Percentiles rank a stretch among this genome's conserved stretches.
Evolutionary conservation across 2,797 vertebrate species (phyloP).

Genomic region (Myripristis jacobus): DNA sequence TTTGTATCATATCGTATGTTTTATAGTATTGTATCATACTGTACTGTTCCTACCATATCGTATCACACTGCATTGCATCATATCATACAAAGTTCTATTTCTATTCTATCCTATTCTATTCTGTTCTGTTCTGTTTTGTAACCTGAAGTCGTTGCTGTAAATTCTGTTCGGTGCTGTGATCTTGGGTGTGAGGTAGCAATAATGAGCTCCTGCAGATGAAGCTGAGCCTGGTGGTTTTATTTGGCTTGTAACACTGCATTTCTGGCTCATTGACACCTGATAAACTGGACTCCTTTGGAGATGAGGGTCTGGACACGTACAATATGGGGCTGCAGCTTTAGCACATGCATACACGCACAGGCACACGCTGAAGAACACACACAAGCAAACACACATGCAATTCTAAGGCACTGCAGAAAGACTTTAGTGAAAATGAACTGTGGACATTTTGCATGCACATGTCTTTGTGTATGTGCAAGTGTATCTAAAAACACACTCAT

Average conservation of each 20-base stretch:
- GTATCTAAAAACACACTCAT: background rate
- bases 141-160: slow-evolving; percentile 14
- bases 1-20: no score
- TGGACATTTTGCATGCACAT: background rate
- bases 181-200: slow-evolving; percentile 38
- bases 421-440: background rate
- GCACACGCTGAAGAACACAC: background rate
- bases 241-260: slow-evolving; percentile 19
- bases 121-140: slow-evolving; percentile 1
- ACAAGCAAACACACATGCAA: background rate
- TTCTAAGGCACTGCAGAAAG: background rate
- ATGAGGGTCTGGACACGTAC: background rate
- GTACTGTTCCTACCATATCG: no score
- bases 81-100: no score
- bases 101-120: background rate
- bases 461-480: no score
- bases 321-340: slow-evolving; percentile 1
- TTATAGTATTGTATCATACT: no score
- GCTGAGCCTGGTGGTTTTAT: slow-evolving; percentile 50
- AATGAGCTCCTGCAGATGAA: slow-evolving; percentile 40
- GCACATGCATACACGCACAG: no score
- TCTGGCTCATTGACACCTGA: slow-evolving; percentile 58
- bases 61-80: background rate
- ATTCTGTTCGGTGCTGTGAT: slow-evolving; percentile 8
- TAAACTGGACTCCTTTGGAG: slow-evolving; percentile 41